Base-by-base conservation (phyloP, 2,113 vertebrate species). In the Podilymbus podiceps region DNA sequence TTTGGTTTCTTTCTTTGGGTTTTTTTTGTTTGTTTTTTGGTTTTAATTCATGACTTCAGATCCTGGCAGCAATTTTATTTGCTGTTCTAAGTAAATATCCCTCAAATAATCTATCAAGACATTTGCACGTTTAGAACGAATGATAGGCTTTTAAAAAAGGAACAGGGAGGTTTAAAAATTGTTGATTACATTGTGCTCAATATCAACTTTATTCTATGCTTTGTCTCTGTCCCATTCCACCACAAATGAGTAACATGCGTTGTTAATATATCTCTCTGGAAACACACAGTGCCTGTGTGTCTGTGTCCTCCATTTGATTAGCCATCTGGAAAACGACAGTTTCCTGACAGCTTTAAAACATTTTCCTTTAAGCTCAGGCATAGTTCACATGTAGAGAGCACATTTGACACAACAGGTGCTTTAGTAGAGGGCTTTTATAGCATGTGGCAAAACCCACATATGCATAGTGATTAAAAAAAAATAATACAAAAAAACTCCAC, bases 231-330 rank as follows among this genome's bases (percentile, higher is more conserved):
- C 49, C 35, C 66, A 28, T 89, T 93, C 64, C 35, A 73, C 6
- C 56, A 77, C 47, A 86, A 86, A 52, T 47, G 64, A 78, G 86
- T 75, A 93, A 21, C 33, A 78, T 42, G 40, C 60, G 42, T 74
- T 52, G 81, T 78, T 81, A 75, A 90, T 49, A 53, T 46, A 38
- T 68, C 40, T 69, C 72, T 91, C 87, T 84, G 68, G 60, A 94
- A 83, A 59, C 38, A 38, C 38, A 38, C 75, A 62, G 47, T 77
- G 63, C 56, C 76, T 83, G 5, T 38, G 52, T 80, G 73, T 49
- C 88, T 84, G 55, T 94, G 82, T 58, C 76, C 75, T 74, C 49
- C 56, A 24, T 94, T 90, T 92, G 60, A 90, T 89, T 38, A 90
- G 49, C 68, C 86, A 84, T 81, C 83, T 96, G 86, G 83, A 82